Percentiles rank a stretch among this genome's conserved stretches.
Evolutionary conservation across 2,113 vertebrate species (phyloP).

Genomic region (Chascanopsetta lugubris): DNA sequence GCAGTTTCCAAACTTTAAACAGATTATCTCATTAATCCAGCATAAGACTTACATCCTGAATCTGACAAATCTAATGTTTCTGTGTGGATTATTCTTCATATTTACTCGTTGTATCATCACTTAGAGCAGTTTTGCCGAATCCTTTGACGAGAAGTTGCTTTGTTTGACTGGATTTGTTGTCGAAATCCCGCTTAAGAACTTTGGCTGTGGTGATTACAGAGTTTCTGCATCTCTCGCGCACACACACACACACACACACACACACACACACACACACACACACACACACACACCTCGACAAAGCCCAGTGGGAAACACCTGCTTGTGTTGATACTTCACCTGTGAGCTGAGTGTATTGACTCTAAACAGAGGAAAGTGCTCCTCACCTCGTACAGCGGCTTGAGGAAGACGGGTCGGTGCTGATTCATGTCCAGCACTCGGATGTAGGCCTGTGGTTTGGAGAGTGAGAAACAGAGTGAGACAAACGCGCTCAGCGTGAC

Average conservation of each 20-base stretch:
- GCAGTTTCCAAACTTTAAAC: neutral
- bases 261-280: neutral
- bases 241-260: neutral
- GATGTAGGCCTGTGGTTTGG: slow-evolving; percentile 86
- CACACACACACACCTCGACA: neutral
- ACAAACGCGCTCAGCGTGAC: slow-evolving; percentile 12
- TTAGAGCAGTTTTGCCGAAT: too few relatives aligned
- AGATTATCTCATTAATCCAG: neutral
- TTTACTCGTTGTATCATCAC: neutral
- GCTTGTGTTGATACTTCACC: neutral
- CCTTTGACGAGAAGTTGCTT: neutral
- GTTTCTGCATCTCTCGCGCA: neutral
- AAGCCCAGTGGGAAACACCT: too few relatives aligned
- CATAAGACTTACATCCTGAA: neutral
- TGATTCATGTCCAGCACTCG: slow-evolving; percentile 90
- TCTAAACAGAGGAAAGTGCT: neutral
- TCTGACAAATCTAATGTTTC: neutral
- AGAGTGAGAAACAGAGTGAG: slow-evolving; percentile 2
- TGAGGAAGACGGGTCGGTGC: slow-evolving; percentile 89
- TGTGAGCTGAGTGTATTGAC: neutral
- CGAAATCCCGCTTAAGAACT: neutral
- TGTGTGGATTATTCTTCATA: neutral
- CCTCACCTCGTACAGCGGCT: slow-evolving; percentile 81
- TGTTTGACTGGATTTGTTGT: neutral
- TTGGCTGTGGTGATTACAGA: neutral